A percentile compares a stretch with the other conserved stretches of the same genome.
Conservation (phyloP, 1,140 invertebrate species). For the Callitettix versicolor region DNA sequence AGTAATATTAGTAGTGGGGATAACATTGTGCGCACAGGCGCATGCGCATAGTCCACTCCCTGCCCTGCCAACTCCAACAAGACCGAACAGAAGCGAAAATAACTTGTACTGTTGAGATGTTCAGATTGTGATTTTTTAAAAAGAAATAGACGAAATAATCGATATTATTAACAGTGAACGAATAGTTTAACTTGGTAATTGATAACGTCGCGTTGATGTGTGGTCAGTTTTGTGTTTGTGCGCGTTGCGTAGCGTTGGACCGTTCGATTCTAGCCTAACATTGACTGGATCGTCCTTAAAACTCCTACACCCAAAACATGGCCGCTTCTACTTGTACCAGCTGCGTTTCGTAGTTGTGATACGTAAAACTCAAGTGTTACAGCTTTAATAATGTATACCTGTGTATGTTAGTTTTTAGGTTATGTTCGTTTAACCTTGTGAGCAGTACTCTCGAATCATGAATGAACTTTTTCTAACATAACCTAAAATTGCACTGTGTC, state of each 20-base stretch:
- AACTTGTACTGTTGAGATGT: conserved; percentile 5
- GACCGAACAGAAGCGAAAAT: conserved; percentile 2
- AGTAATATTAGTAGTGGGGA: conserved; percentile 1
- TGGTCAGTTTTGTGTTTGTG: no score
- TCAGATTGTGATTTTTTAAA: conserved; percentile 3
- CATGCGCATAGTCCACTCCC: conserved; percentile 9
- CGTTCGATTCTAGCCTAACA: not conserved
- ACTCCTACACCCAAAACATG: conserved; percentile 11
- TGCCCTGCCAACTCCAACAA: not conserved
- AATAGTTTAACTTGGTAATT: no score
- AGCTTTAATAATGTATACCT: not conserved
- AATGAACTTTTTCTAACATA: conserved; percentile 11
- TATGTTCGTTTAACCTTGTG: conserved; percentile 9
- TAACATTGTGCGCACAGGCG: not conserved
- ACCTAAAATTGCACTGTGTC: not conserved
- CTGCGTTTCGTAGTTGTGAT: not conserved
- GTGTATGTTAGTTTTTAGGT: not conserved
- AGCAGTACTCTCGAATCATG: conserved; percentile 2
- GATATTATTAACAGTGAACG: not conserved
- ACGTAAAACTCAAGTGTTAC: not conserved
- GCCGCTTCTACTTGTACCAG: not conserved
- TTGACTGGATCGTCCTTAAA: conserved; percentile 7
- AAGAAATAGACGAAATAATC: not conserved
- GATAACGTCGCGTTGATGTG: no score
- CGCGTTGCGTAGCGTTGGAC: no score